phyloP scores from a whole-genome alignment of 2,797 vertebrate species.

The Platalea minor region DNA sequence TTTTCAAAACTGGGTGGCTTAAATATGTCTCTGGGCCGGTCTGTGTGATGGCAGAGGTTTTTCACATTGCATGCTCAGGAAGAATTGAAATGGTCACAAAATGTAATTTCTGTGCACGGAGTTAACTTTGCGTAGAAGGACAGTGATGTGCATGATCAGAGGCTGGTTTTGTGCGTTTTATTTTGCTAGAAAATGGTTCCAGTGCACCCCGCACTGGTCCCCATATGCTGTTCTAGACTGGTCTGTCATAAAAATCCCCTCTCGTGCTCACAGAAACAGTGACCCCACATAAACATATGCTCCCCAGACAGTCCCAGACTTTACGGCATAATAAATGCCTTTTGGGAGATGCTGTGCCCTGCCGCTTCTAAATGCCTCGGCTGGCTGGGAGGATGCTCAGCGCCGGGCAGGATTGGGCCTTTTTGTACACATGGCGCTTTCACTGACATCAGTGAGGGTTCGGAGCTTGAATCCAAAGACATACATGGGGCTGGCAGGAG shows the following conservation, averaged over 20 bases:
- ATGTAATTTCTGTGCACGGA: neutral
- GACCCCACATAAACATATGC: conserved; percentile 51
- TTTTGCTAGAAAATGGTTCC: neutral
- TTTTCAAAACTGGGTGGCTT: neutral
- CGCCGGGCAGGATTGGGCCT: conserved; percentile 43
- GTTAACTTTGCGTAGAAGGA: neutral
- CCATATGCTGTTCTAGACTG: conserved; percentile 39
- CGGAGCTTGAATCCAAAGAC: conserved; percentile 67
- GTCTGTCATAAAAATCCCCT: conserved; percentile 22
- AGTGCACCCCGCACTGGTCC: neutral
- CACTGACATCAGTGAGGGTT: conserved; percentile 60
- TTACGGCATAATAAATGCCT: conserved; percentile 35
- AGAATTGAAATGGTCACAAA: neutral
- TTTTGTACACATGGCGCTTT: conserved; percentile 67
- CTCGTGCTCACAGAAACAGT: neutral
- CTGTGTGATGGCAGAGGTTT: neutral
- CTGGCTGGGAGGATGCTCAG: conserved; percentile 19
- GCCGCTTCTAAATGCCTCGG: neutral
- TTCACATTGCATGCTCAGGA: rapidly evolving
- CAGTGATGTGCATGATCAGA: rapidly evolving
- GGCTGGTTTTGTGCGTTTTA: neutral
- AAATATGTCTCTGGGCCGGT: neutral
- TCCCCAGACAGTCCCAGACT: conserved; percentile 43
- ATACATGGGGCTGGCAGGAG: conserved; percentile 68
- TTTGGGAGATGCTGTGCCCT: conserved; percentile 17